A percentile compares a stretch with the other conserved stretches of the same genome.
These are phyloP conservation scores for Tridacna gigas DNA, from an alignment of 2,888 invertebrate species.

Conservation along the genomic window DNA sequence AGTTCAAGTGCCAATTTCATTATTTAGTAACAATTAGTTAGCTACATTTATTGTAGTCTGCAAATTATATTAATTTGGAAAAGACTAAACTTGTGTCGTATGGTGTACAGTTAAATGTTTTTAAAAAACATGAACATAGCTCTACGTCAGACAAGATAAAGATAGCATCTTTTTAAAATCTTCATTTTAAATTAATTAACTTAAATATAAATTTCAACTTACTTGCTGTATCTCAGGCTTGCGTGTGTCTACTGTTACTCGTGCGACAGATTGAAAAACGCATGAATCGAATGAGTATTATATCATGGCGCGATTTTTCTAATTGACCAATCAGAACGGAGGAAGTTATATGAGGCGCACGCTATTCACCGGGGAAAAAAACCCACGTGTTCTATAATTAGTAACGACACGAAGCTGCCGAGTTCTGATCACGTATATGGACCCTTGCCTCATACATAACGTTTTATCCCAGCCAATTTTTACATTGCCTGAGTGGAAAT, in stretches of 20 bases:
- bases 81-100: background rate
- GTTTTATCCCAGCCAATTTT: background rate
- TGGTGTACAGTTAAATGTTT: background rate
- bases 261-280: too few relatives aligned
- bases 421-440: background rate
- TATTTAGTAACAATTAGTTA: too few relatives aligned
- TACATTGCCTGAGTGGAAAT: background rate
- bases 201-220: too few relatives aligned
- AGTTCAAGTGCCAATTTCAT: too few relatives aligned
- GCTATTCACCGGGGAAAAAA: slow-evolving; percentile 4
- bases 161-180: too few relatives aligned
- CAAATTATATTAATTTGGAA: background rate
- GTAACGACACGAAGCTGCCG: background rate
- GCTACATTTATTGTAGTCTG: background rate
- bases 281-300: background rate
- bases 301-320: slow-evolving; percentile 12
- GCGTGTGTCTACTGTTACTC: too few relatives aligned
- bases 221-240: too few relatives aligned
- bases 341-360: background rate
- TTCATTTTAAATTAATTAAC: too few relatives aligned
- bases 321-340: background rate
- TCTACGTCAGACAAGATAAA: too few relatives aligned
- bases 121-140: too few relatives aligned
- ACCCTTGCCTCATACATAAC: too few relatives aligned
- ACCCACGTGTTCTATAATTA: slow-evolving; percentile 2